phyloP scores from a whole-genome alignment of 2,797 vertebrate genomes.

The Enteromius fasciolatus region DNA sequence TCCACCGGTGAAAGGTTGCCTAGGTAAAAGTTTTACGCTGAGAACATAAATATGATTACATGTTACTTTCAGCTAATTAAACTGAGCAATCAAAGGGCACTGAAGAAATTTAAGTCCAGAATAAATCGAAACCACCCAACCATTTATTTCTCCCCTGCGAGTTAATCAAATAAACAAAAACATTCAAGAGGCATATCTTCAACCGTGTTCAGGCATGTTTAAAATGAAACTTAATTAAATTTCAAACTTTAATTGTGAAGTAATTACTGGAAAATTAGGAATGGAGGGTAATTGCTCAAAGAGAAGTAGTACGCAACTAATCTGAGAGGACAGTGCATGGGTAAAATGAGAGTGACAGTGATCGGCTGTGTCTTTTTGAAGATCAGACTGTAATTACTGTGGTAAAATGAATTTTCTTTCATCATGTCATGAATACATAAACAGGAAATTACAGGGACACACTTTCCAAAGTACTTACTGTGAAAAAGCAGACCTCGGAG shows the following conservation, averaged over 20 bases:
- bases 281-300: conserved; percentile 8
- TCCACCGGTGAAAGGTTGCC: background rate
- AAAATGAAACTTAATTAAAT: conserved; percentile 50
- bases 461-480: background rate
- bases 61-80: conserved; percentile 21
- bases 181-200: conserved; percentile 20
- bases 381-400: conserved; percentile 37
- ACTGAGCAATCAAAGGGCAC: conserved; percentile 36
- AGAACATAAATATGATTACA: conserved; percentile 11
- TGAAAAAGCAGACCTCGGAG: conserved; percentile 25
- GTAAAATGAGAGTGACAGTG: conserved; percentile 20
- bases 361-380: conserved; percentile 11
- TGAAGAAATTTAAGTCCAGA: conserved; percentile 11
- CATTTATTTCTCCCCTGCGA: conserved; percentile 7
- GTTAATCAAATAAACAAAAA: conserved; percentile 27
- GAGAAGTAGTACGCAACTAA: conserved; percentile 13
- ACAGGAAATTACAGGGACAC: conserved; percentile 28
- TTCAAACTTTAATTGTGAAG: conserved; percentile 30
- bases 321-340: conserved; percentile 22
- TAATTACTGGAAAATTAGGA: conserved; percentile 35
- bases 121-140: conserved; percentile 25
- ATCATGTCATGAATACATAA: conserved; percentile 17
- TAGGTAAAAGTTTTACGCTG: background rate
- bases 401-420: conserved; percentile 22
- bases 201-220: conserved; percentile 24